phyloP scores from a whole-genome alignment of 1,140 invertebrate genomes.

The Pinna nobilis region DNA sequence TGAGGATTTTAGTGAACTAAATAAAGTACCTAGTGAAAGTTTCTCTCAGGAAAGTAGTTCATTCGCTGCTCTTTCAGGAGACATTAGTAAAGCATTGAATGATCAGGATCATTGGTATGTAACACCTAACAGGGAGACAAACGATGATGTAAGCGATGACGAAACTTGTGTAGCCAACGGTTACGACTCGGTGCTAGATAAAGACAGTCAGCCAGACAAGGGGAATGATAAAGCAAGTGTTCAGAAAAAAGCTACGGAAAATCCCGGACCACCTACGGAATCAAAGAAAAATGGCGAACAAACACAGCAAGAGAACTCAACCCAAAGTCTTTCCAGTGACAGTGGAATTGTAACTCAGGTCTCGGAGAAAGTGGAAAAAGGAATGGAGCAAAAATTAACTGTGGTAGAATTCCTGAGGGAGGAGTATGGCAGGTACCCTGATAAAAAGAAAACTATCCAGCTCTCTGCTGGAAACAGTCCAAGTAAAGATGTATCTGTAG shows the following conservation, averaged over 20 bases:
- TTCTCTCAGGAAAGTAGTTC: background rate
- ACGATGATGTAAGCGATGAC: conserved; percentile 64
- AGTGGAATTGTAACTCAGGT: conserved; percentile 41
- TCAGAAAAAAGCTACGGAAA: background rate
- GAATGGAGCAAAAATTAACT: conserved; percentile 54
- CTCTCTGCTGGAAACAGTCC: background rate
- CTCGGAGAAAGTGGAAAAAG: conserved; percentile 33
- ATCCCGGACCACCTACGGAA: too few relatives aligned
- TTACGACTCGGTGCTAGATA: conserved; percentile 57
- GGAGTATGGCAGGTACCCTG: conserved; percentile 59
- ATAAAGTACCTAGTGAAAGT: conserved; percentile 3
- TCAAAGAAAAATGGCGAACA: background rate
- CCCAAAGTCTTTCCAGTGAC: conserved; percentile 43
- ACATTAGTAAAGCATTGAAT: conserved; percentile 35
- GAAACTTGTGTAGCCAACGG: conserved; percentile 63
- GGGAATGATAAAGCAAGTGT: background rate
- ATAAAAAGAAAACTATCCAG: too few relatives aligned
- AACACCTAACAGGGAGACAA: conserved; percentile 11
- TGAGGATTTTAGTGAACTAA: background rate
- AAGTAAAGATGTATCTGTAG: background rate
- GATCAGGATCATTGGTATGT: conserved; percentile 47
- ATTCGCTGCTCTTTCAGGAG: background rate
- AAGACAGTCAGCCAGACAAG: conserved; percentile 11
- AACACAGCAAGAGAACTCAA: conserved; percentile 8
- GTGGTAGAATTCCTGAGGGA: conserved; percentile 68